A percentile compares a stretch with the other conserved stretches of the same genome.
These are phyloP conservation scores for Clarias gariepinus DNA, from an alignment of 2,113 vertebrate genomes.

Conservation along the genomic window DNA sequence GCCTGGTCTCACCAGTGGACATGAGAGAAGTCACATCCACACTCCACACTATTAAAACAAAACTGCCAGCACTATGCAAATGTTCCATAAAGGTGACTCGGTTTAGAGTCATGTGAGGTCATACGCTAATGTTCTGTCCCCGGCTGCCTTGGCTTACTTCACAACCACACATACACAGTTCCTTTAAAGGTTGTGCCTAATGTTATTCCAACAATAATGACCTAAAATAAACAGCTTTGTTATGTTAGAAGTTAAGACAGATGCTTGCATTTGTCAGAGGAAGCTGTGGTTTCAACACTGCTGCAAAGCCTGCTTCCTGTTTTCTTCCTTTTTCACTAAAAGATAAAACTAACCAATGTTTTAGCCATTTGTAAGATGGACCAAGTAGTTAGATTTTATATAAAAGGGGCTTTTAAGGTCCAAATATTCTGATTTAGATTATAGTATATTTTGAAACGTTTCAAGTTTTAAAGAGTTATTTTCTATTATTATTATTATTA, in stretches of 20 bases:
- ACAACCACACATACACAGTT: background rate
- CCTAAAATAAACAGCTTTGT: background rate
- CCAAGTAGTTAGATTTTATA: background rate
- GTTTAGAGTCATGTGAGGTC: background rate
- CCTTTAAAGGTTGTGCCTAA: background rate
- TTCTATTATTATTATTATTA: no score
- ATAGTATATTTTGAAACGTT: no score
- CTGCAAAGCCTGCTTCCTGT: conserved; percentile 23
- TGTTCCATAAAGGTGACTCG: conserved; percentile 20
- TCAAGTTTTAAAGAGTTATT: no score
- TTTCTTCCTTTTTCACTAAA: background rate
- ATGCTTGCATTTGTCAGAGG: conserved; percentile 6
- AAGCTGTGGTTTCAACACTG: conserved; percentile 34
- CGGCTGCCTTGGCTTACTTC: background rate
- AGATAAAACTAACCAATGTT: background rate
- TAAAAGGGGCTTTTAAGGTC: background rate
- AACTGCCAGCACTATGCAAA: conserved; percentile 11
- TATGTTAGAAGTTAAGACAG: background rate
- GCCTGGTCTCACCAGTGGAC: background rate
- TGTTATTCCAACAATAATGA: background rate
- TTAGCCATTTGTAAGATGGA: background rate
- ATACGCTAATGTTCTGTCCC: background rate
- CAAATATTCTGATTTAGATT: no score
- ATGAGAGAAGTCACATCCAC: conserved; percentile 37
- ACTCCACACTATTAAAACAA: conserved; percentile 11